Evolutionary conservation across 2,888 invertebrate genomes (phyloP), one percentile per base, ranked within the genome.

Genomic region (Bedellia somnulentella): DNA sequence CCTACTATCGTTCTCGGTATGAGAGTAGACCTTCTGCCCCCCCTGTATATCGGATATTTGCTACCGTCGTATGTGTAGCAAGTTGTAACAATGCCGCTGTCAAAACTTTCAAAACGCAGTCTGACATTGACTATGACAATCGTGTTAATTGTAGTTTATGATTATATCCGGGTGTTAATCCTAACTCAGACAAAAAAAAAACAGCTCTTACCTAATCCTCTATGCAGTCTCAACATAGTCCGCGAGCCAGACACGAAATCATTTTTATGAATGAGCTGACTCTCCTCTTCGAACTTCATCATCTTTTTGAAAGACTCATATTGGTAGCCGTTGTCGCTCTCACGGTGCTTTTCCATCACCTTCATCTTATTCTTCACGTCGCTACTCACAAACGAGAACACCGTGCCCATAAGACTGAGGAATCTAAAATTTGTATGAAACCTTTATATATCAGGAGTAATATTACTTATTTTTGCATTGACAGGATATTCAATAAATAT

Each of bases 371-470:
- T 82, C 42, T 84, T 85, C 6, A 97, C 84, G 67, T 97, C 97
- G 35, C 85, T 87, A 39, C 90, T 91, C 4, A 97, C 94, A 60
- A 96, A 96, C 4, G 87, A 84, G 57, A 97, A 96, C 16, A 96
- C 84, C 37, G 86, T 81, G 4, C 97, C 96, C 68, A 95, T 86
- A 32, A 93, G 70, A 42, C 85, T 84, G 47, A 96, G 88, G 73
- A 96, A 94, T 63, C 94, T 95, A 28, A 70, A n/a, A n/a, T n/a
- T n/a, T n/a, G n/a, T n/a, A n/a, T n/a, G n/a, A n/a, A n/a, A n/a
- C n/a, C n/a, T n/a, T n/a, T n/a, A n/a, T n/a, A n/a, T n/a, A n/a
- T n/a, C n/a, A n/a, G n/a, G n/a, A n/a, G n/a, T n/a, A n/a, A n/a
- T n/a, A n/a, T n/a, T n/a, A n/a, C n/a, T n/a, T n/a, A n/a, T n/a